phyloP scores from a whole-genome alignment of 2,888 invertebrate species.

The Deroplatys truncata region DNA sequence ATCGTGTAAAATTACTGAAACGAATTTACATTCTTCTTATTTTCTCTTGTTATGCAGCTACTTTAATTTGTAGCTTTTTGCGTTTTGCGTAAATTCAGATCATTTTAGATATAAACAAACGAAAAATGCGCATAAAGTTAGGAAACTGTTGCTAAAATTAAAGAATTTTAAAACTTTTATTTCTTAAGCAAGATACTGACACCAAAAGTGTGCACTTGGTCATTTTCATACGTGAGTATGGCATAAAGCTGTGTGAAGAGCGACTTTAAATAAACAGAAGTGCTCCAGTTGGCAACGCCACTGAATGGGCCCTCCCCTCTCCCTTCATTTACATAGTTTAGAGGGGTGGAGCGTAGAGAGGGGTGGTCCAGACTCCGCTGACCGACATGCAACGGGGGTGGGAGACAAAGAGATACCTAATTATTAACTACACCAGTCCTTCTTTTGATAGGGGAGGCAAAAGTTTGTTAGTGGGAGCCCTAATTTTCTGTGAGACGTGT shows the following conservation, averaged over 20 bases:
- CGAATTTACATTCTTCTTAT: too few species aligned
- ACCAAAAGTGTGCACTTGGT: too few species aligned
- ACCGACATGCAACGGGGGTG: neutral
- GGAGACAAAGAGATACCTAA: neutral
- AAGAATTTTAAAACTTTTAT: neutral
- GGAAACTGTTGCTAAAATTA: too few species aligned
- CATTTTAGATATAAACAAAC: too few species aligned
- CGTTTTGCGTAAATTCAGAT: too few species aligned
- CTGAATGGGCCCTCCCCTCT: neutral
- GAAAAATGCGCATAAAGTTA: too few species aligned
- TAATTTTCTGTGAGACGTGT: neutral
- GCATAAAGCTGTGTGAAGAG: neutral
- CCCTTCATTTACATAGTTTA: neutral
- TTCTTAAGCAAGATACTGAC: neutral
- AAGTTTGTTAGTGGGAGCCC: neutral
- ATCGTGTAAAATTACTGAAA: too few species aligned
- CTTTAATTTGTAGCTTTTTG: too few species aligned
- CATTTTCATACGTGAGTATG: too few species aligned
- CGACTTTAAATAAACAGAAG: neutral
- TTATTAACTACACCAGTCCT: neutral
- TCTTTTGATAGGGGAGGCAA: neutral
- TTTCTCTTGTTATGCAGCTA: too few species aligned
- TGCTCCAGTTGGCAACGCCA: neutral
- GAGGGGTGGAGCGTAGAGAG: neutral
- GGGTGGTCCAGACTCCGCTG: neutral